Evolutionary conservation across 2,888 invertebrate species (phyloP), one percentile per base, ranked within the genome.

Genomic region (Aspidiotus rigidus): DNA sequence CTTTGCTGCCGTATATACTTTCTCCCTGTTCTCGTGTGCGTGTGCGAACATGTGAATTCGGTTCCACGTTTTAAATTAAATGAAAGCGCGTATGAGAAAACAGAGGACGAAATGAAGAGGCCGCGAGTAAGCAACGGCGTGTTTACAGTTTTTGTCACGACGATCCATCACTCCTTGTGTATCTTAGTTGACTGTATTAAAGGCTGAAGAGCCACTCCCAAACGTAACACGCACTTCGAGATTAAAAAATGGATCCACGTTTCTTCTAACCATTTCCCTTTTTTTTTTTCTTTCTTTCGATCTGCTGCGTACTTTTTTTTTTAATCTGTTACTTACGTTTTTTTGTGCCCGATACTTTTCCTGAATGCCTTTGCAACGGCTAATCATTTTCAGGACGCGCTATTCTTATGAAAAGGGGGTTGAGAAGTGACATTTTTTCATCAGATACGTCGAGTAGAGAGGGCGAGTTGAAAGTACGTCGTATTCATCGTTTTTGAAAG

Each of bases 201-300:
- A 63, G 16, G 62, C 40, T 42, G 62, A 44, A 53, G 63, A 63
- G 53, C 44, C 62, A 62, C 62, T 49, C 49, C 49, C 49, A 49
- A 49, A 49, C 49, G 49, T 13, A 49, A n/a, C 49, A 11, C 49
- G 49, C 10, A 49, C 49, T 49, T 49, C n/a, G 10, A 11, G 49
- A 11, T 49, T 49, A 13, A 49, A 49, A 49, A 49, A 49, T 49
- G 49, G 49, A 49, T 49, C n/a, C 49, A n/a, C 49, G 10, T n/a
- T n/a, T 49, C 49, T 49, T 49, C 49, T 49, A 13, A n/a, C 49
- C 10, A 49, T 13, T n/a, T n/a, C n/a, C n/a, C n/a, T 49, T 49
- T 49, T 49, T 49, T 44, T 49, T 49, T 49, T 49, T 49, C n/a
- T 49, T 49, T 49, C 28, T 28, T 28, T 28, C 28, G 5, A 28